Base-by-base conservation (phyloP, 2,113 vertebrate genomes). In the Charina bottae region DNA sequence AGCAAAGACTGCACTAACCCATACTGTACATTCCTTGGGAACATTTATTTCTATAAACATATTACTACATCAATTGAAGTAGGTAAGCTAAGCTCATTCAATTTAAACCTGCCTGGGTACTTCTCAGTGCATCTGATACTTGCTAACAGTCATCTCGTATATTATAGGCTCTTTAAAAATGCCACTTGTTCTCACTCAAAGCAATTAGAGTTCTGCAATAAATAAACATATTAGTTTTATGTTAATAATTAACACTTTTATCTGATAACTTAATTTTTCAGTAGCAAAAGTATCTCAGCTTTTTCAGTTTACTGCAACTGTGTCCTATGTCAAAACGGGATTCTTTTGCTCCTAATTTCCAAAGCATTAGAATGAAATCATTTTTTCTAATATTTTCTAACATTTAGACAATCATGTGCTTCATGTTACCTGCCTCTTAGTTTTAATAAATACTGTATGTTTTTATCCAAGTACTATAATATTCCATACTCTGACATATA, bases 371-470 rank as follows among this genome's bases (percentile, higher is more conserved):
- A 85, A 12, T 33, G 11, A 90, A 62, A 62, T 62, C 0, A 58
- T 90, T n/a, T 58, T 37, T 85, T 28, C 60, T 12, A 64, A 64
- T 64, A 55, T 28, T 93, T 64, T 64, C 26, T 89, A 13, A 87
- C 55, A 21, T 0, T 8, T 42, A 46, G 13, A 10, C 49, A 13
- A 54, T 10, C 5, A 28, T 6, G 3, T 58, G 37, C 19, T n/a
- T 37, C n/a, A 2, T 0, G 0, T 64, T 64, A 53, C 2, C 24
- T 23, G 24, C 24, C 6, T 92, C 55, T 49, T 56, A 0, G 33
- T 1, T 9, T 17, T 19, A 49, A 26, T 3, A 21, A 24, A 90
- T 23, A 1, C 26, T 64, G 24, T 12, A 60, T 17, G 64, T n/a
- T 78, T 92, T 92, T 28, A 8, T 2, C 5, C 58, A 89, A 86